phyloP scores from a whole-genome alignment of 92 coral and sea anemone genomes.

The Parazoanthus atlanticus region DNA sequence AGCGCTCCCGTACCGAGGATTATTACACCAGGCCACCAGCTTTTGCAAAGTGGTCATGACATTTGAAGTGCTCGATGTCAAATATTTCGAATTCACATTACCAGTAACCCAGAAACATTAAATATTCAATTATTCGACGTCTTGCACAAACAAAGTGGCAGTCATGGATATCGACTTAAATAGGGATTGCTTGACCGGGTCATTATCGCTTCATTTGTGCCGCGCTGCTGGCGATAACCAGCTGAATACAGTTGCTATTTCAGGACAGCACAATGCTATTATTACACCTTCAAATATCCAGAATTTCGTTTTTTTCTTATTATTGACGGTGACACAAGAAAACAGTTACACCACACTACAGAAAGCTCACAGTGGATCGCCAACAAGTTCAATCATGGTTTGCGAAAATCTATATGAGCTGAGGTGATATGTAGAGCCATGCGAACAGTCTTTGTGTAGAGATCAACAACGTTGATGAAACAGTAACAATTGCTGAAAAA shows the following conservation, averaged over 20 bases:
- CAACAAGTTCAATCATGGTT: not conserved
- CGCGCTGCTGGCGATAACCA: conserved; percentile 5
- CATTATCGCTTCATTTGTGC: conserved; percentile 13
- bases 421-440: not conserved
- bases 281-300: not conserved
- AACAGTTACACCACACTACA: not conserved
- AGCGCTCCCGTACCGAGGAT: not conserved
- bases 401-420: not conserved
- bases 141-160: not conserved
- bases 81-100: conserved; percentile 19
- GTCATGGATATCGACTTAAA: too few species aligned
- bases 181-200: not conserved
- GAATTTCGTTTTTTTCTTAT: not conserved
- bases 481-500: not conserved
- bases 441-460: not conserved
- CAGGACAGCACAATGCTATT: not conserved
- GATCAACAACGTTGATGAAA: not conserved
- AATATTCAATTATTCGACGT: not conserved
- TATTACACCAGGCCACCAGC: not conserved
- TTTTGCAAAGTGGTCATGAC: not conserved
- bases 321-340: not conserved
- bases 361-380: not conserved
- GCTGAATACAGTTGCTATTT: not conserved
- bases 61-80: not conserved
- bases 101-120: not conserved